phyloP scores from a whole-genome alignment of 2,797 vertebrate species.

The Pipistrellus nathusii region DNA sequence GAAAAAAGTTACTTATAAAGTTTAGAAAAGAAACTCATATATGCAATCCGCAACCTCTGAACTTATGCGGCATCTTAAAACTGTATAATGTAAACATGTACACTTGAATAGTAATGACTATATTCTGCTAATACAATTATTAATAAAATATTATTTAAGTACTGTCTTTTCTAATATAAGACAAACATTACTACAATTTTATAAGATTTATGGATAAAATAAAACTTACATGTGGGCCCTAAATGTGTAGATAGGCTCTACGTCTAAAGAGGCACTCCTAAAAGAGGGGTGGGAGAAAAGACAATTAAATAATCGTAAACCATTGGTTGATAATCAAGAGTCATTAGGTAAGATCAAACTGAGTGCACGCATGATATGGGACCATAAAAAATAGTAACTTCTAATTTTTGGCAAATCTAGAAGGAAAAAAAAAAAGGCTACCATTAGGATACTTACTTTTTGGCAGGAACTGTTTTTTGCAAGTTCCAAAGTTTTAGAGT shows the following conservation, averaged over 20 bases:
- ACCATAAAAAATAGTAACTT: background rate
- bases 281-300: slow-evolving; percentile 69
- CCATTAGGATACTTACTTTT: slow-evolving; percentile 92
- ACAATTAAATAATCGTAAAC: slow-evolving; percentile 51
- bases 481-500: slow-evolving; percentile 99
- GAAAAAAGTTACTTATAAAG: slow-evolving; percentile 60
- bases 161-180: slow-evolving; percentile 45
- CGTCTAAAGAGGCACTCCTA: slow-evolving; percentile 99
- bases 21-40: slow-evolving; percentile 40
- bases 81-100: slow-evolving; percentile 35
- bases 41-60: background rate
- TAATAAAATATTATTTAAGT: slow-evolving; percentile 18
- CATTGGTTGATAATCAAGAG: slow-evolving; percentile 18
- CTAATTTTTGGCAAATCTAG: slow-evolving; percentile 59
- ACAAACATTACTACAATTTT: slow-evolving; percentile 39
- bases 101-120: slow-evolving; percentile 47
- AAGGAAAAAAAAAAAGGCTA: slow-evolving; percentile 17
- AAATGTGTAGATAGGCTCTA: slow-evolving; percentile 99
- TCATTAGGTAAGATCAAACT: slow-evolving; percentile 43
- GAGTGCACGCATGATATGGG: background rate
- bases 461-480: slow-evolving; percentile 99
- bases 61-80: slow-evolving; percentile 54
- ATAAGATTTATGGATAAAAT: background rate
- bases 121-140: slow-evolving; percentile 43
- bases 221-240: slow-evolving; percentile 96